Base-by-base conservation (phyloP, 2,888 invertebrate species). In the Zonitis immaculata region DNA sequence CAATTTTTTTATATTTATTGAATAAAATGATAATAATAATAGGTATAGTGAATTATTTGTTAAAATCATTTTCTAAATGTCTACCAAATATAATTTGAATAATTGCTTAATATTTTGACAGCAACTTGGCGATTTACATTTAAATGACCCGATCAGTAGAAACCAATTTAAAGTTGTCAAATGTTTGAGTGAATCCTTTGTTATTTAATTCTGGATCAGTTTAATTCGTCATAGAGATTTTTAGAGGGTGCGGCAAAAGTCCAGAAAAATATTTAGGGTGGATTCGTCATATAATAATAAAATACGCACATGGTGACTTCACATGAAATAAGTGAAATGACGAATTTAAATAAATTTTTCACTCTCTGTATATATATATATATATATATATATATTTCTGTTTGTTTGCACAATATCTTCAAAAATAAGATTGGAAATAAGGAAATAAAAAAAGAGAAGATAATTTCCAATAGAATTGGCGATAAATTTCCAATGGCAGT, bases 101-200 rank as follows among this genome's bases (percentile, higher is more conserved):
- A 73, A 75, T 74, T 75, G 73, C 71, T 73, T 74, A 73, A 76
- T 75, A 74, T 75, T 75, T 76, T 73, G 73, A 74, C 73, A 72
- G 72, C 73, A 73, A 73, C 75, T 74, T 67, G 69, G 67, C 68
- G 67, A 76, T 76, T 76, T 75, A 71, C 76, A 76, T 76, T 74
- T 76, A 75, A 75, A 76, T 75, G 69, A 72, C 39, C 39, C 71
- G 73, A 73, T 72, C 71, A 69, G 67, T 71, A 71, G 68, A 76
- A 76, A 74, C 72, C 75, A 75, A 76, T 75, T 76, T 76, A 74
- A 75, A 76, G 70, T 75, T 76, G 76, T 76, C 76, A 76, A 74
- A 70, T 73, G 76, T 75, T 72, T 74, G 74, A 74, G 69, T 71
- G 75, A 66, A 66, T 73, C 75, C 74, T 74, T 75, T 76, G 76